These are phyloP conservation scores for Agrotis clavis DNA, from an alignment of 2,888 invertebrate species.

Conservation along the genomic window DNA sequence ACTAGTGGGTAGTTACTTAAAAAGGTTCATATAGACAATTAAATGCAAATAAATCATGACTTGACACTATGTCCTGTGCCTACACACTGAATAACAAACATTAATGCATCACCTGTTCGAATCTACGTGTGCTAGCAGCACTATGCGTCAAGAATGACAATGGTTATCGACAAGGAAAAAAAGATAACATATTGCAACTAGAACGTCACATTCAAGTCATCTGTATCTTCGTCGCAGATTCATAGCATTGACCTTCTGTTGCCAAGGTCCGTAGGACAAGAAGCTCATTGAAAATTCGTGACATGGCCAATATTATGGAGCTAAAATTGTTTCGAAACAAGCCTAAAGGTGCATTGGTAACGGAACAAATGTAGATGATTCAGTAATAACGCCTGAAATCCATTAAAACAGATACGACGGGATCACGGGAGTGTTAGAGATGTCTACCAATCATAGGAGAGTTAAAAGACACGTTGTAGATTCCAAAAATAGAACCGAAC, in stretches of 20 bases:
- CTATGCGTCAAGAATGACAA: constrained; percentile 33
- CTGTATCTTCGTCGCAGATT: neutral
- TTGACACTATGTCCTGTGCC: neutral
- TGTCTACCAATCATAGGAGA: too few relatives aligned
- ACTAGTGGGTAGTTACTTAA: neutral
- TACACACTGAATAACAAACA: constrained; percentile 23
- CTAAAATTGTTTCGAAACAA: neutral
- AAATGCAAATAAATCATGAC: neutral
- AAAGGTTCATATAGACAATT: neutral
- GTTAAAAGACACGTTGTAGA: too few relatives aligned
- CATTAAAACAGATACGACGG: too few relatives aligned
- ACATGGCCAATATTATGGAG: neutral
- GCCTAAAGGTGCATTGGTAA: neutral
- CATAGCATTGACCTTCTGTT: neutral
- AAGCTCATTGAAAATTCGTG: neutral
- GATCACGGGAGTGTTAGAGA: too few relatives aligned
- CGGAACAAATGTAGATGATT: too few relatives aligned
- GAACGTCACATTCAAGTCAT: constrained; percentile 3
- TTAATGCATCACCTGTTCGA: constrained; percentile 31
- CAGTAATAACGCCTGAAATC: too few relatives aligned
- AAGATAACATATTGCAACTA: constrained; percentile 3
- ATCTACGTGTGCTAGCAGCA: constrained; percentile 17
- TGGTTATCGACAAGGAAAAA: constrained; percentile 30
- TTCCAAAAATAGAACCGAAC: too few relatives aligned
- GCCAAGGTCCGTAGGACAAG: constrained; percentile 6